Conservation (phyloP, 1,140 invertebrate genomes). For the Drosophila saltans region DNA sequence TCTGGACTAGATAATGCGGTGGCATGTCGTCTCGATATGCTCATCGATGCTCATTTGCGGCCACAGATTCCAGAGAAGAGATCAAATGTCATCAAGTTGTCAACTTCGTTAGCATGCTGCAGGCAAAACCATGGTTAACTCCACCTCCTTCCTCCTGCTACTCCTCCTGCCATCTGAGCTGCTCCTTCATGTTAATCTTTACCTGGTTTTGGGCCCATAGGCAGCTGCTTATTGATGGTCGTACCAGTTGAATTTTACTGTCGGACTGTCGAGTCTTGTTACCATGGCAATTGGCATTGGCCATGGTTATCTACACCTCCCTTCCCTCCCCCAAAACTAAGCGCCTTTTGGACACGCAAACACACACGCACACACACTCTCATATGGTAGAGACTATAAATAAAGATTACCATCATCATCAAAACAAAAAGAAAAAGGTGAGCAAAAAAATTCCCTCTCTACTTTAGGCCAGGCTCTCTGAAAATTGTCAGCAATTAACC, state of each 20-base stretch:
- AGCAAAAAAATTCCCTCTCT: constrained; percentile 36
- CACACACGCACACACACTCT: constrained; percentile 31
- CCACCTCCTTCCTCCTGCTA: no score
- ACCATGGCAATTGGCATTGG: constrained; percentile 66
- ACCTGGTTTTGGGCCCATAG: constrained; percentile 20
- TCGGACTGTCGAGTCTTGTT: constrained; percentile 65
- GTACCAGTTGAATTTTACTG: constrained; percentile 33
- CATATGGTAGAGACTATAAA: constrained; percentile 60
- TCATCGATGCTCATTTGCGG: constrained; percentile 73
- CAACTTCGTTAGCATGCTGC: constrained; percentile 79
- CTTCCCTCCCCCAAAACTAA: constrained; percentile 22
- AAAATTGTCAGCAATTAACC: constrained; percentile 80
- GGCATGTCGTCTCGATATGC: constrained; percentile 48
- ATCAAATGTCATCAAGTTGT: constrained; percentile 82
- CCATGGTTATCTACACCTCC: constrained; percentile 8
- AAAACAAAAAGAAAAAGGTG: constrained; percentile 37
- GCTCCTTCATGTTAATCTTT: constrained; percentile 47
- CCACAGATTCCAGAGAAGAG: constrained; percentile 62
- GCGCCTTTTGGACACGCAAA: constrained; percentile 46
- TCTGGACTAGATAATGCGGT: constrained; percentile 1
- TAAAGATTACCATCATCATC: constrained; percentile 73
- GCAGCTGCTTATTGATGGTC: constrained; percentile 74
- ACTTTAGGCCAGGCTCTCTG: constrained; percentile 38
- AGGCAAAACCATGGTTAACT: constrained; percentile 52
- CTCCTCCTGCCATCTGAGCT: constrained; percentile 24